Conservation (phyloP, 2,797 vertebrate genomes). For the Rhynchonycteris naso region DNA sequence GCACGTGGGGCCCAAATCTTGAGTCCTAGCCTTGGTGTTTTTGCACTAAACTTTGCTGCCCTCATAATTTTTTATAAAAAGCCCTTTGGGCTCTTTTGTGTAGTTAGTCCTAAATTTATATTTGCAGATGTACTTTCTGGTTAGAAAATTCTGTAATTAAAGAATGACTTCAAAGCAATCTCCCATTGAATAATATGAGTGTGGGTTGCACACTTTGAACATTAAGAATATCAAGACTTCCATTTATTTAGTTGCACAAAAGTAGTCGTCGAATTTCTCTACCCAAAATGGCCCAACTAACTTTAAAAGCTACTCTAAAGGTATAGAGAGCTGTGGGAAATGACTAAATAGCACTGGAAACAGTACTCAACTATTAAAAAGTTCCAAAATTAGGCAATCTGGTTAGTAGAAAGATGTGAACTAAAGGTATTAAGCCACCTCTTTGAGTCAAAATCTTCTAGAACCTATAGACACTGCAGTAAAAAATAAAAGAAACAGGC, state of each 20-base stretch:
- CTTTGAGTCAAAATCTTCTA: background rate
- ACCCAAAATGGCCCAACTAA: conserved; percentile 62
- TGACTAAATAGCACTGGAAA: conserved; percentile 74
- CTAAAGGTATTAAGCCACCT: background rate
- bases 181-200: background rate
- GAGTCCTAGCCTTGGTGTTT: background rate
- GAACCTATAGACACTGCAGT: background rate
- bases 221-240: conserved; percentile 42
- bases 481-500: background rate
- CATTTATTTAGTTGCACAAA: conserved; percentile 65
- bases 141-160: conserved; percentile 33
- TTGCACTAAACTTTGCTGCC: background rate
- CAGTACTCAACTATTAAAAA: conserved; percentile 42
- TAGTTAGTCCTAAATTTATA: conserved; percentile 40
- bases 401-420: conserved; percentile 25
- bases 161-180: conserved; percentile 40
- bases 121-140: background rate
- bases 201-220: conserved; percentile 19
- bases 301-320: conserved; percentile 73
- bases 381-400: conserved; percentile 48
- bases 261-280: conserved; percentile 67
- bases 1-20: background rate
- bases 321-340: conserved; percentile 55
- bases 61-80: background rate
- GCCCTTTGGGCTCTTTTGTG: background rate